These are phyloP conservation scores for Papilio glaucus DNA, from an alignment of 1,140 invertebrate species.

Conservation along the genomic window DNA sequence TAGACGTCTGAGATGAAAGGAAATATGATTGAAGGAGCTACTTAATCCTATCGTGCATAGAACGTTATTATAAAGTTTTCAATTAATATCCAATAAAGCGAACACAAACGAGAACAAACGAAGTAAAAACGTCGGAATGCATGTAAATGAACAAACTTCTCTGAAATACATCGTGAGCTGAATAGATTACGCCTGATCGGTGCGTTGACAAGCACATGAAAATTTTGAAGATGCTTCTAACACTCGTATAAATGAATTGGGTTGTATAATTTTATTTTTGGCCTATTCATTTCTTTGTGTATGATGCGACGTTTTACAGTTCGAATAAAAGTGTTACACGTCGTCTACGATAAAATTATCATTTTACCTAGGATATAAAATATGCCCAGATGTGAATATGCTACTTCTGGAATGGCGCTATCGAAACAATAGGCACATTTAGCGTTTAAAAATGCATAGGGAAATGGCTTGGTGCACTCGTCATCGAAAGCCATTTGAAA, in stretches of 20 bases:
- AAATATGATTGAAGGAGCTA: conserved; percentile 37
- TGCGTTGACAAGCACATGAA: conserved; percentile 73
- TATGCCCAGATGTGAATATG: conserved; percentile 53
- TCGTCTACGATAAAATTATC: background rate
- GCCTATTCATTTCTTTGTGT: conserved; percentile 50
- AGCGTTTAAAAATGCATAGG: conserved; percentile 76
- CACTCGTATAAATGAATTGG: conserved; percentile 57
- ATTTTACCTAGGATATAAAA: conserved; percentile 41
- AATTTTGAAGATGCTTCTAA: conserved; percentile 68
- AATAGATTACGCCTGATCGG: conserved; percentile 76
- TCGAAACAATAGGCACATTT: conserved; percentile 77
- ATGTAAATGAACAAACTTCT: conserved; percentile 77
- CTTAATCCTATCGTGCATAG: conserved; percentile 43
- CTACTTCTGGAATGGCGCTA: conserved; percentile 60
- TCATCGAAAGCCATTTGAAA: conserved; percentile 81
- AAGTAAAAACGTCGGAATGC: conserved; percentile 63
- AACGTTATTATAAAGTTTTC: conserved; percentile 53
- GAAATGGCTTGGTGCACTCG: conserved; percentile 74
- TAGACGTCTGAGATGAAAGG: conserved; percentile 36
- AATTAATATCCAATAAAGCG: conserved; percentile 68
- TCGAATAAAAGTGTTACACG: conserved; percentile 46
- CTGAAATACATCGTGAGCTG: conserved; percentile 73
- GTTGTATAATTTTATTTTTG: conserved; percentile 58
- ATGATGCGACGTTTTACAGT: conserved; percentile 55
- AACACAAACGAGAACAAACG: conserved; percentile 70